Evolutionary conservation across 2,797 vertebrate genomes (phyloP), one percentile per base, ranked within the genome.

Genomic region (Pseudochirops corinnae): DNA sequence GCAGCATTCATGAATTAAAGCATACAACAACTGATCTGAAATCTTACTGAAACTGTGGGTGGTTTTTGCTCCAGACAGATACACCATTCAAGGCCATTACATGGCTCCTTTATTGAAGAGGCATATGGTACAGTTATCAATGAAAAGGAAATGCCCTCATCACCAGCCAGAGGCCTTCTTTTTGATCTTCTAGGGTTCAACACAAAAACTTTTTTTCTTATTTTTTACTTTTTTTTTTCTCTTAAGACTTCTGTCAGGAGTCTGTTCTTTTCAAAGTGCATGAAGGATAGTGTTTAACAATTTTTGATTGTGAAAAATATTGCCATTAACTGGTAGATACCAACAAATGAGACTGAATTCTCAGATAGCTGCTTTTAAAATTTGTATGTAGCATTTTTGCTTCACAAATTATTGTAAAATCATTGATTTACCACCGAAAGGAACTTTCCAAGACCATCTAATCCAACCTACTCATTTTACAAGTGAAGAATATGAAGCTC

Each of bases 21-120:
- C 2, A 24, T 91, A 57, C 26, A 94, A 91, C 33, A 97, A 94
- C 60, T 53, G 90, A 92, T 55, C 92, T 50, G 62, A 95, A 95
- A 56, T 24, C 46, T 93, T 96, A 93, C 91, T 62, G 62, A 97
- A 96, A 94, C 60, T 7, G 0, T 53, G 94, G 82, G 33, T 94
- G 39, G 92, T 62, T 96, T 95, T 96, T 93, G 93, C 57, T 97
- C 4, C 82, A 93, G 57, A 94, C 92, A 95, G 95, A 96, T 57
- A 95, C 92, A 93, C 94, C 90, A 93, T 92, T 97, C 94, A 90
- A 97, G 93, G 92, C 94, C 4, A 96, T n/a, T 0, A 96, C 55
- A 98, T 82, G 96, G 91, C 33, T 96, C 46, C 28, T 95, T 96
- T 97, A 82, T 96, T 90, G 46, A 94, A 60, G 33, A 95, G 82